Evolutionary conservation across 2,113 vertebrate species (phyloP).

Genomic region (Thomomys bottae): DNA sequence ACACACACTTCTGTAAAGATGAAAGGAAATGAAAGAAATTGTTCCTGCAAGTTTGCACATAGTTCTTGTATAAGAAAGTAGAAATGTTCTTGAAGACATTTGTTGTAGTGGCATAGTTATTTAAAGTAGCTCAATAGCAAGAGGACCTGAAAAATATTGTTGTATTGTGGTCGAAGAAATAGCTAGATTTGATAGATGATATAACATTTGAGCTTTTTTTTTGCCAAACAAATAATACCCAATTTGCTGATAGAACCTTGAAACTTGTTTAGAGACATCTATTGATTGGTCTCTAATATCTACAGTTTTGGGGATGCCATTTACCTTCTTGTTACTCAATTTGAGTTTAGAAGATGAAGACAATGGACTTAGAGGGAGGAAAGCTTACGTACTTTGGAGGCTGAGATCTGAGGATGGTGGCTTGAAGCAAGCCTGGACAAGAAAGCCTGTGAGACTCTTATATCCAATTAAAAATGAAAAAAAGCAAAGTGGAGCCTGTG

Average conservation of each 20-base stretch:
- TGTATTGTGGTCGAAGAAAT: slow-evolving; percentile 13
- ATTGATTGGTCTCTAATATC: background rate
- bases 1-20: background rate
- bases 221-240: background rate
- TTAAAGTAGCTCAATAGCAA: slow-evolving; percentile 22
- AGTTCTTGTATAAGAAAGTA: background rate
- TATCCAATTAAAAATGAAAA: background rate
- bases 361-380: background rate
- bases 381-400: background rate
- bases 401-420: no score
- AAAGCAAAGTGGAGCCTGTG: no score
- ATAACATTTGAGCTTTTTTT: background rate
- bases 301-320: background rate
- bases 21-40: slow-evolving; percentile 25
- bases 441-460: no score
- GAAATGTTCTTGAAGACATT: slow-evolving; percentile 10
- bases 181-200: background rate
- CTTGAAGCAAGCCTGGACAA: no score
- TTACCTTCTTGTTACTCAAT: background rate
- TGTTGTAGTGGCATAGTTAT: background rate
- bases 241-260: background rate
- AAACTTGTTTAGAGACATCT: background rate
- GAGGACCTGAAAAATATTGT: background rate
- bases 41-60: background rate
- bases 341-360: slow-evolving; percentile 45